Evolutionary conservation across 2,797 vertebrate species (phyloP).

Genomic region (Coregonus sp.): DNA sequence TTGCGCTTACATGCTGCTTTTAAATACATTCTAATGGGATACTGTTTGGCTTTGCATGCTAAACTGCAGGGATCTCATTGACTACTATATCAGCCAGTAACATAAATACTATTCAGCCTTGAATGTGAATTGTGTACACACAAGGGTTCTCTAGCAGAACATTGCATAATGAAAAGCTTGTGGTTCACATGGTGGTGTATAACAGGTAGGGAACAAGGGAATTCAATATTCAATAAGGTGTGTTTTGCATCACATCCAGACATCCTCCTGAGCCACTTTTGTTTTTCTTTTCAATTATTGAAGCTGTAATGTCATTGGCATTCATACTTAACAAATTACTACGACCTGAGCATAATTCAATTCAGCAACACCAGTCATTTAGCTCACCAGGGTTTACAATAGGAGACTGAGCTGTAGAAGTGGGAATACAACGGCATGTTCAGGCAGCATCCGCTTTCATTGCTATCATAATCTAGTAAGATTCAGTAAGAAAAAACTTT

Average conservation of each 20-base stretch:
- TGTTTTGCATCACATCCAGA: too few relatives aligned
- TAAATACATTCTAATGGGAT: not conserved
- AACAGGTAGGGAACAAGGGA: not conserved
- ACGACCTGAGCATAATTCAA: not conserved
- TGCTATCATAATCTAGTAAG: not conserved
- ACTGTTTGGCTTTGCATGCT: not conserved
- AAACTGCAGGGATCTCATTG: not conserved
- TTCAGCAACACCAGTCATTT: not conserved
- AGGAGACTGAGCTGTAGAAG: not conserved
- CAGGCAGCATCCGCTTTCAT: not conserved
- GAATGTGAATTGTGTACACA: not conserved
- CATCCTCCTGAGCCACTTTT: too few relatives aligned
- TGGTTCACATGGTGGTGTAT: not conserved
- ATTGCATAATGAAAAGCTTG: not conserved
- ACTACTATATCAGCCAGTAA: not conserved
- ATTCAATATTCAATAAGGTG: too few relatives aligned
- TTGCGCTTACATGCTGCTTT: too few relatives aligned
- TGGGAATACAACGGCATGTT: not conserved
- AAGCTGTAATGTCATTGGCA: not conserved
- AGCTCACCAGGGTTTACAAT: not conserved
- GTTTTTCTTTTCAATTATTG: too few relatives aligned
- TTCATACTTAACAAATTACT: constrained; percentile 7
- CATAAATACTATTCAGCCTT: not conserved
- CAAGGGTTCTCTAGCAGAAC: not conserved
- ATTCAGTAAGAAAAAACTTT: not conserved